Evolutionary conservation across 2,113 vertebrate species (phyloP).

Genomic region (Oophaga pumilio): DNA sequence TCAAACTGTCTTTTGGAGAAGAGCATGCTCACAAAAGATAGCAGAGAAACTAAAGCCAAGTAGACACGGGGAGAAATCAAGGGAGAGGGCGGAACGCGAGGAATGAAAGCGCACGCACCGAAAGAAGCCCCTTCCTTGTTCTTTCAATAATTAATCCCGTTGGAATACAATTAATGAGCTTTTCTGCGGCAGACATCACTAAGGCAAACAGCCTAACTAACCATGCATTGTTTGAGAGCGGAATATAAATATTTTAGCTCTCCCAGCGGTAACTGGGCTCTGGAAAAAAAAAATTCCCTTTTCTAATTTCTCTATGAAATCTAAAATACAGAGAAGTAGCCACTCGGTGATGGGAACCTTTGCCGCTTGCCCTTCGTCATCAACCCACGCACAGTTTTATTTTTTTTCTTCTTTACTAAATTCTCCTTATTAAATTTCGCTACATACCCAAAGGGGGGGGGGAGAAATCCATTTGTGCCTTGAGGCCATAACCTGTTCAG

Average conservation of each 20-base stretch:
- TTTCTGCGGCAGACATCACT: conserved; percentile 57
- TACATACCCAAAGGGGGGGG: not conserved
- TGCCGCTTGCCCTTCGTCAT: conserved; percentile 12
- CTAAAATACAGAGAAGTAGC: conserved; percentile 43
- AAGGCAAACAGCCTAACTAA: conserved; percentile 59
- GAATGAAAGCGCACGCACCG: conserved; percentile 53
- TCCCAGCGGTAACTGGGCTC: conserved; percentile 36
- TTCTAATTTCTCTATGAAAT: conserved; percentile 27
- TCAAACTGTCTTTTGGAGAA: conserved; percentile 39
- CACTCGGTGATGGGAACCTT: conserved; percentile 7
- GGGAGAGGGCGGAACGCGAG: conserved; percentile 41
- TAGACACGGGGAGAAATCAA: conserved; percentile 34
- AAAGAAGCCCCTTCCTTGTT: conserved; percentile 58
- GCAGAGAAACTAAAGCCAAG: conserved; percentile 41
- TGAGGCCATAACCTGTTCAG: not conserved
- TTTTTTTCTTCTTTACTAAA: conserved; percentile 16
- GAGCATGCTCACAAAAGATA: conserved; percentile 47
- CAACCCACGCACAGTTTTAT: not conserved
- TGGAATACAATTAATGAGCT: conserved; percentile 67
- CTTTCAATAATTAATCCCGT: conserved; percentile 61
- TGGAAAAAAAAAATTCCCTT: not conserved
- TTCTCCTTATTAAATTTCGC: conserved; percentile 37
- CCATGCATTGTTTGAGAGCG: conserved; percentile 48
- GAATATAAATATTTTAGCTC: conserved; percentile 51
- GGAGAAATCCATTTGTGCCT: not conserved